Evolutionary conservation across 1,140 invertebrate species (phyloP).

Genomic region (Octopus sinensis): DNA sequence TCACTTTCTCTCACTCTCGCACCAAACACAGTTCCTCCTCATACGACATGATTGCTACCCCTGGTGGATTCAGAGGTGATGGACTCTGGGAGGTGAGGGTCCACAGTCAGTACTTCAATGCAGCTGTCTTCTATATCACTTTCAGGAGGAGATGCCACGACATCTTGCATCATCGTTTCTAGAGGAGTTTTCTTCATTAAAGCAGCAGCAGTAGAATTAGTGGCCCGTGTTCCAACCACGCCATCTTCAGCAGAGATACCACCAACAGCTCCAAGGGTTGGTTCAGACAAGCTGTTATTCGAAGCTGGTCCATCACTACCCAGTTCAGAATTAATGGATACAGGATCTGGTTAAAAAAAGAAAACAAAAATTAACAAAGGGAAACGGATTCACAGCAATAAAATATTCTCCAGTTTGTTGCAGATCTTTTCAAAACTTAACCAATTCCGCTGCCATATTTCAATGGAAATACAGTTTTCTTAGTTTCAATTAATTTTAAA

Average conservation of each 20-base stretch:
- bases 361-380: too few relatives aligned
- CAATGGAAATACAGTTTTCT: too few relatives aligned
- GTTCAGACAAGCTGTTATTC: too few relatives aligned
- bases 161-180: background rate
- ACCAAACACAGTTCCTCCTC: background rate
- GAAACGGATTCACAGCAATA: too few relatives aligned
- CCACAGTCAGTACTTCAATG: background rate
- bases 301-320: too few relatives aligned
- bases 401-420: too few relatives aligned
- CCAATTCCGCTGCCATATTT: too few relatives aligned
- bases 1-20: too few relatives aligned
- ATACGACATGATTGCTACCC: background rate
- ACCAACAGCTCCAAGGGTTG: background rate
- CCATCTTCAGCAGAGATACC: background rate
- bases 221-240: background rate
- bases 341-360: too few relatives aligned
- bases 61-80: background rate
- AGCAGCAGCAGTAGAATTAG: background rate
- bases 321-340: too few relatives aligned
- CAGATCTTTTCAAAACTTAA: too few relatives aligned
- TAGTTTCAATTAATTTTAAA: too few relatives aligned
- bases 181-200: background rate
- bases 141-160: background rate
- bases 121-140: background rate
- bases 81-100: background rate